Evolutionary conservation across 2,797 vertebrate genomes (phyloP), one percentile per base, ranked within the genome.

Genomic region (Argyrosomus regius): DNA sequence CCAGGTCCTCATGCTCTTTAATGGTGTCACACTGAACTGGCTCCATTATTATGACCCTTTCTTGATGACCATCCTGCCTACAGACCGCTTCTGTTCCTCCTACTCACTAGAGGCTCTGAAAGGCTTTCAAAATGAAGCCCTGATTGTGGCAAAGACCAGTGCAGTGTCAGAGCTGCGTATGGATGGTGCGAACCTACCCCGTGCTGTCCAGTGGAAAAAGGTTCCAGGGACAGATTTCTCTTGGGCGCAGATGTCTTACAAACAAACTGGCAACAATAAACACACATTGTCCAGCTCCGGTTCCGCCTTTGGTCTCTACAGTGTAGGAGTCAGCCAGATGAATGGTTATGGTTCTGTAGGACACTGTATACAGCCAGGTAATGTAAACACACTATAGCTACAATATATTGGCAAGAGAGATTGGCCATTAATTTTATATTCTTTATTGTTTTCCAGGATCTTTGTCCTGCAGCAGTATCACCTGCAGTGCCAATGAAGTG

Each of bases 1-100:
- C 61, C 95, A 97, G 76, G 96, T 96, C 20, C 77, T 95, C 22
- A 50, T 95, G 54, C 90, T 96, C 45, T 96, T 93, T 66, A 95
- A 92, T 0, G 96, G 96, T 16, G 81, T 87, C 26, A 0, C 1
- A 4, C 0, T 0, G 0, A 2, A 0, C 3, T 31, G 0, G 0
- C 0, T 0, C 0, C 0, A 26, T 0, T 63, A 5, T 13, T 95
- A 93, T 0, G 93, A 94, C 80, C 93, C 96, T 0, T 96, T 96
- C 86, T 75, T 97, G 63, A 82, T 87, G 7, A 93, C 80, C 62
- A 50, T 96, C 39, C 68, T 95, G 17, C 86, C 94, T 12, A 90
- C 80, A 6, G 80, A 89, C 0, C 70, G 13, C 31, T 95, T 96
- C 75, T 96, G 95, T 72, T 78, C 88, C 14, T 94, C 93, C 26